Evolutionary conservation across 2,888 invertebrate species (phyloP).

Genomic region (Eumacrocentrus americanus): DNA sequence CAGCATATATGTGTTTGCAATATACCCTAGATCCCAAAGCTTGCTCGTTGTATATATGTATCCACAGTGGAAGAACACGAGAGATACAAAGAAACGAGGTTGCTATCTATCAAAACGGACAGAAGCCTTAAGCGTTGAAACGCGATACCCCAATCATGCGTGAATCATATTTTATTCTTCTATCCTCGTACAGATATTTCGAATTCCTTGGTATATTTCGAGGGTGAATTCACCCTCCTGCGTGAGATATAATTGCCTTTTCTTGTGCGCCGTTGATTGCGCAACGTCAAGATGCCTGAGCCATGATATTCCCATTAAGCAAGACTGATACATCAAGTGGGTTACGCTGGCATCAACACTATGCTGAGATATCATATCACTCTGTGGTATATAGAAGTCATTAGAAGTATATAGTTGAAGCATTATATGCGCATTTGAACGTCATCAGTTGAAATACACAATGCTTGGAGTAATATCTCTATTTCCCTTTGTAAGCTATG

Average conservation of each 20-base stretch:
- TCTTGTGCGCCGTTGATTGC: constrained; percentile 31
- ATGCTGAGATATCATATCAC: background rate
- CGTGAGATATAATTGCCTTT: constrained; percentile 37
- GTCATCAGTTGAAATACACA: too few species aligned
- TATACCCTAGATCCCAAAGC: constrained; percentile 15
- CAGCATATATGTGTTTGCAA: constrained; percentile 26
- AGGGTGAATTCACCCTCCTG: constrained; percentile 2
- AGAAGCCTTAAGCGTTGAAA: constrained; percentile 31
- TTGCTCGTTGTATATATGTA: constrained; percentile 3
- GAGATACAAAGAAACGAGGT: constrained; percentile 33
- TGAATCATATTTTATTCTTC: constrained; percentile 42
- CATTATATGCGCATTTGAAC: background rate
- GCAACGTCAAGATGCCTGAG: constrained; percentile 30
- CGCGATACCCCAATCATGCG: constrained; percentile 42
- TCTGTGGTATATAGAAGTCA: too few species aligned
- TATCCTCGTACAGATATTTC: constrained; percentile 19
- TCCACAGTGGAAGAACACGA: constrained; percentile 7
- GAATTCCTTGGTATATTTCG: constrained; percentile 13
- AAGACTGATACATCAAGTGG: constrained; percentile 32
- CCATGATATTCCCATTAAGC: constrained; percentile 37
- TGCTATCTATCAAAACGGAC: constrained; percentile 39
- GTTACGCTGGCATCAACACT: constrained; percentile 19
- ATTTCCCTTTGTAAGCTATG: too few species aligned
- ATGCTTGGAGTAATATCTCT: too few species aligned
- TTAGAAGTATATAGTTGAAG: background rate